phyloP scores from a whole-genome alignment of 2,888 invertebrate species.

The Nasonia oneida region DNA sequence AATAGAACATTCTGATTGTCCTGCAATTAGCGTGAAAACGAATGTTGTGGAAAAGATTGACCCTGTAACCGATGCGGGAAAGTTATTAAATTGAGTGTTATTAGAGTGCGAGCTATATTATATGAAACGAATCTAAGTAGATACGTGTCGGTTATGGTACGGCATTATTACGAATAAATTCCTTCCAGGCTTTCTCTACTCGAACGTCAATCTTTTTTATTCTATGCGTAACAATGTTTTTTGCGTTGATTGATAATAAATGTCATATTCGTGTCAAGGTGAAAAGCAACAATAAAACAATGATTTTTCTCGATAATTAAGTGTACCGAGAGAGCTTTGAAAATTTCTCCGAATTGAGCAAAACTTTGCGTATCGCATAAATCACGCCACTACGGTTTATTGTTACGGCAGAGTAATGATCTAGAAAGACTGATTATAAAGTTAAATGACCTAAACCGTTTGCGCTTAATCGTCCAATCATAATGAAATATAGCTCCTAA shows the following conservation, averaged over 20 bases:
- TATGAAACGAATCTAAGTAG: background rate
- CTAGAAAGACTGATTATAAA: constrained; percentile 21
- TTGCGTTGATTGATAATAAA: background rate
- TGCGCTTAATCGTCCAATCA: constrained; percentile 37
- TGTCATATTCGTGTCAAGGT: background rate
- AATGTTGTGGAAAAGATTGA: background rate
- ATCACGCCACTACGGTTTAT: background rate
- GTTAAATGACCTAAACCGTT: constrained; percentile 19
- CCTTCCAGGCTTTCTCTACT: background rate
- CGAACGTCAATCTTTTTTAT: background rate
- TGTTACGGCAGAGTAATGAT: constrained; percentile 6
- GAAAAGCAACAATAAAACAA: background rate
- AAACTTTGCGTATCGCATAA: background rate
- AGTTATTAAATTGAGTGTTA: background rate
- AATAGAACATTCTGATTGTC: no score
- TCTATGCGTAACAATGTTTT: background rate
- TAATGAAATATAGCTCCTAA: constrained; percentile 31
- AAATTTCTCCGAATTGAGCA: background rate
- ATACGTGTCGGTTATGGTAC: background rate
- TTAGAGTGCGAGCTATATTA: background rate
- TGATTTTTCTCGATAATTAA: background rate
- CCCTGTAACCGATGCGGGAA: constrained; percentile 1
- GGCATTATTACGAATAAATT: background rate
- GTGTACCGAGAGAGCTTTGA: no score
- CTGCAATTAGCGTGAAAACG: no score